Base-by-base conservation (phyloP, 2,797 vertebrate genomes). In the Antrozous pallidus region DNA sequence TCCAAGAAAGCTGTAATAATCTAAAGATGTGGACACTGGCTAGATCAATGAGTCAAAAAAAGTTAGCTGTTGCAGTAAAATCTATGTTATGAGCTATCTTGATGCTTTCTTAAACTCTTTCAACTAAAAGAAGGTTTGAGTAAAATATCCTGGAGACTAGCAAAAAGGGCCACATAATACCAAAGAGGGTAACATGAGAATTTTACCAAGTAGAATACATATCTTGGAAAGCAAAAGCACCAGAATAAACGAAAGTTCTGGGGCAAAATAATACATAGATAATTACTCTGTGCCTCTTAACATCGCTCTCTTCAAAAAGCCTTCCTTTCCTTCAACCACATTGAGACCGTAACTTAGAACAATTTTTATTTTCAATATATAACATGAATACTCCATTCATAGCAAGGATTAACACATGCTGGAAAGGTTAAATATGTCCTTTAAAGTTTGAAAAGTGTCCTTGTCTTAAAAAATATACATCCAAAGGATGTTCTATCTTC, bases 391-490 rank as follows among this genome's bases (percentile, higher is more conserved):
- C 78, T 83, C 58, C 6, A 4, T 40, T 83, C 36, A 54, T 16
- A 83, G 80, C 51, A 91, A 85, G 20, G 33, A 63, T 18, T 38
- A 63, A 45, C 61, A 88, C 61, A 38, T 42, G 33, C 12, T 33
- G 77, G 54, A 94, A 74, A 88, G 58, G 54, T 67, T 92, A 90
- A 75, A 4, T 63, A 4, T 67, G 9, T 22, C 45, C 42, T 90
- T 69, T 45, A 85, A 84, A 91, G 54, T 82, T 90, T 83, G 89
- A 86, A 65, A 70, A 67, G n/a, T 40, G n/a, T 45, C 28, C 47
- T 71, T 56, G 12, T 75, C 33, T 89, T 81, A 38, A 26, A 80
- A 38, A 78, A 69, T 74, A 89, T 26, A 94, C 91, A 94, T 51
- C 9, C 45, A 71, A 75, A 84, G 22, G 6, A 49, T 81, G 36